Base-by-base conservation (phyloP, 2,113 vertebrate species). In the Catharus fuscescens region DNA sequence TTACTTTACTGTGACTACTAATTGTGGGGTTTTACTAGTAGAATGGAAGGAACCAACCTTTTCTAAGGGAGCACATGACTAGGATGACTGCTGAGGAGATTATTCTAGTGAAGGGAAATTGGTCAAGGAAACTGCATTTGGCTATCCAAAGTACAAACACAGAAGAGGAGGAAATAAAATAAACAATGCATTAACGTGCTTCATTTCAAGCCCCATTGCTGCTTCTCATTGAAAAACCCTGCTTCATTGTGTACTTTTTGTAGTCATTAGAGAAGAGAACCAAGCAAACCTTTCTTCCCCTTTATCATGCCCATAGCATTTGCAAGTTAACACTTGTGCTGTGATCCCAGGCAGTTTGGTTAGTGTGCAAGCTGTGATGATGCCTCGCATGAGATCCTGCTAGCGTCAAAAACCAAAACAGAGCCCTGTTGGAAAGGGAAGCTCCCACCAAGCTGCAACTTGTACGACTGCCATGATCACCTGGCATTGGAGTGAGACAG, bases 391-490 rank as follows among this genome's bases (percentile, higher is more conserved):
- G 65, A 84, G 66, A 72, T 91, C 53, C 61, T 94, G 64, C 32
- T 60, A 1, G 0, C 71, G 60, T 89, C 36, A 78, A 72, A 84
- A 77, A 50, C 5, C 36, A 74, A 88, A 87, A 34, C 72, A 83
- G 38, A 90, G 42, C 38, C 12, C 24, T 60, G 21, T 38, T 91
- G 54, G 61, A 62, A 86, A 73, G 21, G 72, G 53, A 84, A 72
- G 57, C 34, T 95, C 53, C 57, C 3, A 1, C 70, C 91, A 95
- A 91, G 95, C 77, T 92, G 53, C n/a, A 79, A 29, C 94, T 92
- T 95, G 94, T 47, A 59, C 0, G 0, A 16, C 28, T 87, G 66
- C 59, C 32, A 34, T 0, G 1, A 76, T 84, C 53, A n/a, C 3
- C 6, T 85, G 77, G 84, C 0, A 0, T 1, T 66, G 48, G 48